Percentiles rank a stretch among this genome's conserved stretches.
These are phyloP conservation scores for Sepioteuthis lessoniana DNA, from an alignment of 2,888 invertebrate genomes.

Conservation along the genomic window DNA sequence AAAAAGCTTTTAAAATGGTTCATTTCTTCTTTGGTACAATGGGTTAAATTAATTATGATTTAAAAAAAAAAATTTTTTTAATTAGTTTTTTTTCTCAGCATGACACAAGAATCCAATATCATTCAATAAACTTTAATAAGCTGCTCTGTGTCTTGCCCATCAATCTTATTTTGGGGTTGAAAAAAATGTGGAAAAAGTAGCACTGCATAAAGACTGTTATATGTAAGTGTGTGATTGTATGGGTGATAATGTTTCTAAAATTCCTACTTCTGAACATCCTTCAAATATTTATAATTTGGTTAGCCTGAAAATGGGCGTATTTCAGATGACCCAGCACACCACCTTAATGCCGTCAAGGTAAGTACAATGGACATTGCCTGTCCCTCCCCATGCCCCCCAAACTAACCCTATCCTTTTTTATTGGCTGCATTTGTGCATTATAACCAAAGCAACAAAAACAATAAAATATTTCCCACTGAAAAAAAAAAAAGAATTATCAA, in stretches of 20 bases:
- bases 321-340: conserved; percentile 44
- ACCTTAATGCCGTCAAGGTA: conserved; percentile 46
- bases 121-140: background rate
- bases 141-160: background rate
- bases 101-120: background rate
- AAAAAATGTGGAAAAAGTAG: background rate
- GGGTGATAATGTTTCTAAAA: background rate
- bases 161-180: background rate
- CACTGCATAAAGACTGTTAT: background rate
- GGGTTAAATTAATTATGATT: no score
- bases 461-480: background rate
- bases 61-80: no score
- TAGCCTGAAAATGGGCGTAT: conserved; percentile 48
- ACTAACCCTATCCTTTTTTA: background rate
- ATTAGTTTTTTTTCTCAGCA: no score
- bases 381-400: background rate
- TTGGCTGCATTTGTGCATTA: background rate
- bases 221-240: background rate
- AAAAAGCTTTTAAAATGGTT: no score
- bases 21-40: no score
- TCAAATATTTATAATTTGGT: conserved; percentile 39
- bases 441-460: conserved; percentile 16
- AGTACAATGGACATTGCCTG: conserved; percentile 37
- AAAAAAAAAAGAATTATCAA: background rate
- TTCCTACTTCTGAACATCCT: background rate